Percentiles rank a stretch among this genome's conserved stretches.
These are phyloP conservation scores for Phrynosoma platyrhinos DNA, from an alignment of 2,113 vertebrate genomes.

Conservation along the genomic window DNA sequence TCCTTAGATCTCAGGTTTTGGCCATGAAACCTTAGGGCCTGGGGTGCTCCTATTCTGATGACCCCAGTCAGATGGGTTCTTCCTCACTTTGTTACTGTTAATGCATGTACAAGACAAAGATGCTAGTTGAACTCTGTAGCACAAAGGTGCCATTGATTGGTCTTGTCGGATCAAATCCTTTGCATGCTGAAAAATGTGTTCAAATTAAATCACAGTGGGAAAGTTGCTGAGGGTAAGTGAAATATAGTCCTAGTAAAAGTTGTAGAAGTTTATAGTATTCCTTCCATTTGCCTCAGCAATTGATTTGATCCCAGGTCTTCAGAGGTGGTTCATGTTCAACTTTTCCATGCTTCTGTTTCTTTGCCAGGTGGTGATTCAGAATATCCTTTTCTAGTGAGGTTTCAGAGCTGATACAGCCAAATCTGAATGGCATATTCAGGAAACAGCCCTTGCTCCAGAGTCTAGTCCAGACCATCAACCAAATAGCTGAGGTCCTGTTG, in stretches of 20 bases:
- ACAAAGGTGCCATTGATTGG: not conserved
- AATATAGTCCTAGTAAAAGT: not conserved
- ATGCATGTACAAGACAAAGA: not conserved
- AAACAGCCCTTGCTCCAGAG: slow-evolving; percentile 43
- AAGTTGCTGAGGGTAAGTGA: not conserved
- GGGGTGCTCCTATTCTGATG: no score
- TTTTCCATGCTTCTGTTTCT: slow-evolving; percentile 73
- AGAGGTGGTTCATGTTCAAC: slow-evolving; percentile 67
- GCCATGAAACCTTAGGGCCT: no score
- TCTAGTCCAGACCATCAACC: slow-evolving; percentile 40
- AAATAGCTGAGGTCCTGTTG: not conserved
- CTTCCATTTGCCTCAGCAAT: slow-evolving; percentile 31
- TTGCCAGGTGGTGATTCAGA: slow-evolving; percentile 71
- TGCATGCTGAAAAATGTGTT: slow-evolving; percentile 25
- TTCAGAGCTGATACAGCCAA: slow-evolving; percentile 47
- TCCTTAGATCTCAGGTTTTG: no score
- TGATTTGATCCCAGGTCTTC: slow-evolving; percentile 63
- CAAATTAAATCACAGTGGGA: not conserved
- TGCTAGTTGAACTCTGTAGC: not conserved
- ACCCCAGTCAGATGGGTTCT: no score
- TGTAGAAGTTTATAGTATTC: slow-evolving; percentile 53
- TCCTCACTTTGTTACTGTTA: not conserved
- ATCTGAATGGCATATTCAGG: slow-evolving; percentile 16
- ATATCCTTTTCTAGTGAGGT: slow-evolving; percentile 59
- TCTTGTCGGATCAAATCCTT: not conserved